A percentile compares a stretch with the other conserved stretches of the same genome.
Evolutionary conservation across 2,797 vertebrate genomes (phyloP).

Genomic region (Gephyroberyx darwinii): DNA sequence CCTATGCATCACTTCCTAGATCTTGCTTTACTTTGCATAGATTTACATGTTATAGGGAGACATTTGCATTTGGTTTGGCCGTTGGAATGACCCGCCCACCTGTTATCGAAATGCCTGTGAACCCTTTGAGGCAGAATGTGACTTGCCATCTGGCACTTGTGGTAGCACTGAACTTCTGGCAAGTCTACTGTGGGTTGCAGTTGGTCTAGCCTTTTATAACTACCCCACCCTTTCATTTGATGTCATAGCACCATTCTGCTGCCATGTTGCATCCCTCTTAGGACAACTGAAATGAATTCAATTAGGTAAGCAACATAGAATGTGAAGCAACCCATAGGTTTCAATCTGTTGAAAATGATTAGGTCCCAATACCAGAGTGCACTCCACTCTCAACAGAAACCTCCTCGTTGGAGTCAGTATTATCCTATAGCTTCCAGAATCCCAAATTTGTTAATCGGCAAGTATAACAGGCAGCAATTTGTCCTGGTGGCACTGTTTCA

Average conservation of each 20-base stretch:
- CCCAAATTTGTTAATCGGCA: constrained; percentile 1
- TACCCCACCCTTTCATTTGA: neutral
- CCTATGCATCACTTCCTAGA: constrained; percentile 11
- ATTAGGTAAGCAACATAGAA: constrained; percentile 11
- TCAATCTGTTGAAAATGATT: neutral
- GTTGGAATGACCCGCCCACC: constrained; percentile 44
- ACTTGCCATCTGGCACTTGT: constrained; percentile 52
- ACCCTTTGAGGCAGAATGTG: constrained; percentile 18
- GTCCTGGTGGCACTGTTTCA: neutral
- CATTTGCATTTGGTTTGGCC: constrained; percentile 60
- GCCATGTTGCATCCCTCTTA: neutral
- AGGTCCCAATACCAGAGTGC: neutral
- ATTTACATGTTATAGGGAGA: constrained; percentile 59
- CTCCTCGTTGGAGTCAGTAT: neutral
- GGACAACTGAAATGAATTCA: neutral
- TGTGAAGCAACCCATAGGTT: constrained; percentile 5
- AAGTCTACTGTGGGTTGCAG: constrained; percentile 18
- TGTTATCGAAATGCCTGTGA: constrained; percentile 34
- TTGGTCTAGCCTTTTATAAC: neutral
- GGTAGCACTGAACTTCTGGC: constrained; percentile 16
- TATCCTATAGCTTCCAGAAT: neutral
- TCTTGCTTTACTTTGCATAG: constrained; percentile 46
- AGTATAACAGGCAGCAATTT: neutral
- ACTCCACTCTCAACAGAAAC: neutral
- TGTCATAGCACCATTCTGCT: neutral